A percentile compares a stretch with the other conserved stretches of the same genome.
phyloP scores from a whole-genome alignment of 2,888 invertebrate genomes.

The Leucophenga maculata region DNA sequence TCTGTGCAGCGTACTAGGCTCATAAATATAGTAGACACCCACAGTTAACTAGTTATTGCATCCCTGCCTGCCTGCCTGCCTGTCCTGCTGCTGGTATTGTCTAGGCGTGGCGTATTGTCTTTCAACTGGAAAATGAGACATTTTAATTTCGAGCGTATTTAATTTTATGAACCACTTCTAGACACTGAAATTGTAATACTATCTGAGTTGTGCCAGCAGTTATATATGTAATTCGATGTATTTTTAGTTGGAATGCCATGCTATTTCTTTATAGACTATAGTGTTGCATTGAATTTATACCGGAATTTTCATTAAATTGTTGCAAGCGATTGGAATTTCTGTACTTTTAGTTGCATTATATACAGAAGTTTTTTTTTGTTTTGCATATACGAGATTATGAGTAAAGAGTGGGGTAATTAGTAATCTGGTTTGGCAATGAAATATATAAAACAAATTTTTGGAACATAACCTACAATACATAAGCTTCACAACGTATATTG shows the following conservation, averaged over 20 bases:
- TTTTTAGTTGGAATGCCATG: too few species aligned
- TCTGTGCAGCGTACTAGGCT: conserved; percentile 29
- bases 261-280: neutral
- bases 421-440: too few species aligned
- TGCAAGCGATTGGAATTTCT: neutral
- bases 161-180: conserved; percentile 60
- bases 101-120: neutral
- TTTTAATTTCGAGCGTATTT: conserved; percentile 54
- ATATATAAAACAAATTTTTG: too few species aligned
- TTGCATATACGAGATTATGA: too few species aligned
- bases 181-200: conserved; percentile 37
- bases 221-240: too few species aligned
- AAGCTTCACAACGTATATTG: too few species aligned
- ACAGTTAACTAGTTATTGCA: conserved; percentile 21
- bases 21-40: conserved; percentile 50
- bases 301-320: neutral
- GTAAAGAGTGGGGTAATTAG: too few species aligned
- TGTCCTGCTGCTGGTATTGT: too few species aligned
- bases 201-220: too few species aligned
- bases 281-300: neutral
- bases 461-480: too few species aligned
- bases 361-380: too few species aligned
- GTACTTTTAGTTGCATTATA: too few species aligned
- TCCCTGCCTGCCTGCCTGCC: neutral
- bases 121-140: conserved; percentile 42